Evolutionary conservation across 1,140 invertebrate genomes (phyloP).

Genomic region (Eumaeus atala): DNA sequence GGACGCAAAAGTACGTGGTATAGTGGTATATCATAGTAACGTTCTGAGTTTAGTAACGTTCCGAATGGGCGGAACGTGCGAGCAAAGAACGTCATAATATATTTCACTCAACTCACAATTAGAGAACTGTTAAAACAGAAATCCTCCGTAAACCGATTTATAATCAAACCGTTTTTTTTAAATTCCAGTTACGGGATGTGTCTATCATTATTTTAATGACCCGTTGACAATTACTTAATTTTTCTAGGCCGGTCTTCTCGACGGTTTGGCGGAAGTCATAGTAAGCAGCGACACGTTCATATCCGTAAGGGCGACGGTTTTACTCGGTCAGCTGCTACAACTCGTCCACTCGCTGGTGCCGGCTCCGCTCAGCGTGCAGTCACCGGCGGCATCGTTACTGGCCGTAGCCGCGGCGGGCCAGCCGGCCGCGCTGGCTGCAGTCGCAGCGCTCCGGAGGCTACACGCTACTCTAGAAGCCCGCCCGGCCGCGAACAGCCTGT

Average conservation of each 20-base stretch:
- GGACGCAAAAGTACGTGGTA: no score
- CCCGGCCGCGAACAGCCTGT: slow-evolving; percentile 86
- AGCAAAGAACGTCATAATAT: no score
- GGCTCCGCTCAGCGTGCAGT: slow-evolving; percentile 86
- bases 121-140: no score
- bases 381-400: slow-evolving; percentile 87
- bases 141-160: no score
- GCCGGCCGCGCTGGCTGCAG: slow-evolving; percentile 86
- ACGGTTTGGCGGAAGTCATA: slow-evolving; percentile 93
- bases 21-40: no score
- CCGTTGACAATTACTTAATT: no score
- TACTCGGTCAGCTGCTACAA: slow-evolving; percentile 90
- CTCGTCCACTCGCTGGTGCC: slow-evolving; percentile 89
- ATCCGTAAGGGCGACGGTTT: slow-evolving; percentile 90
- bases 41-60: no score
- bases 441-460: slow-evolving; percentile 84
- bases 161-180: no score
- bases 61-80: no score
- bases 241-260: slow-evolving; percentile 83
- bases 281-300: slow-evolving; percentile 90
- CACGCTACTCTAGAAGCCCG: slow-evolving; percentile 86
- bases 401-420: slow-evolving; percentile 79
- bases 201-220: no score
- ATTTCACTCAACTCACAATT: no score
- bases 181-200: no score